Percentiles rank a stretch among this genome's conserved stretches.
phyloP scores from a whole-genome alignment of 2,888 invertebrate genomes.

The Heliconius ethilla region DNA sequence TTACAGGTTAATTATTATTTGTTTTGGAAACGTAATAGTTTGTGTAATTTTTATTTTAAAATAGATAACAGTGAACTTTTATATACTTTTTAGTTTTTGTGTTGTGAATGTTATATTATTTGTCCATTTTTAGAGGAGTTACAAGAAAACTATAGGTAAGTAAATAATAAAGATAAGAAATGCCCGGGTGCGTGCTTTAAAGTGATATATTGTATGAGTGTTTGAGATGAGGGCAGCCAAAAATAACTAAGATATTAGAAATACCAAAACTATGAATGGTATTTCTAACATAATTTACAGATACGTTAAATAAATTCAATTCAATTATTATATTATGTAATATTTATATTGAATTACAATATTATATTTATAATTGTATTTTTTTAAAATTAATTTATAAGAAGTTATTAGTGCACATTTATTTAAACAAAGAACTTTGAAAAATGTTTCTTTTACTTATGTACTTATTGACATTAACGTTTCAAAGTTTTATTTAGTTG shows the following conservation, averaged over 20 bases:
- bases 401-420: background rate
- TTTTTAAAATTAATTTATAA: background rate
- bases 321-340: background rate
- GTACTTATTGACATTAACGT: background rate
- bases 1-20: constrained; percentile 23
- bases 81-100: constrained; percentile 11
- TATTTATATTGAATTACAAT: background rate
- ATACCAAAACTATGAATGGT: constrained; percentile 35
- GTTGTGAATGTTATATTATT: constrained; percentile 35
- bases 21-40: constrained; percentile 9
- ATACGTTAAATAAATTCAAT: background rate
- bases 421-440: background rate
- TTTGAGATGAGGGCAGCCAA: constrained; percentile 59
- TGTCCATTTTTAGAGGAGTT: constrained; percentile 44
- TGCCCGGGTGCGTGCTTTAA: constrained; percentile 61
- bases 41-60: constrained; percentile 27
- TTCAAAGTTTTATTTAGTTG: background rate
- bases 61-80: background rate
- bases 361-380: too few species aligned
- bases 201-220: constrained; percentile 60
- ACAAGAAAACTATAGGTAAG: constrained; percentile 44
- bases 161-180: constrained; percentile 66
- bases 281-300: background rate
- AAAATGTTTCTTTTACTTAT: background rate
- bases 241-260: constrained; percentile 56